Percentiles rank a stretch among this genome's conserved stretches.
These are phyloP conservation scores for Epinotia demarniana DNA, from an alignment of 2,888 invertebrate genomes.

Conservation along the genomic window DNA sequence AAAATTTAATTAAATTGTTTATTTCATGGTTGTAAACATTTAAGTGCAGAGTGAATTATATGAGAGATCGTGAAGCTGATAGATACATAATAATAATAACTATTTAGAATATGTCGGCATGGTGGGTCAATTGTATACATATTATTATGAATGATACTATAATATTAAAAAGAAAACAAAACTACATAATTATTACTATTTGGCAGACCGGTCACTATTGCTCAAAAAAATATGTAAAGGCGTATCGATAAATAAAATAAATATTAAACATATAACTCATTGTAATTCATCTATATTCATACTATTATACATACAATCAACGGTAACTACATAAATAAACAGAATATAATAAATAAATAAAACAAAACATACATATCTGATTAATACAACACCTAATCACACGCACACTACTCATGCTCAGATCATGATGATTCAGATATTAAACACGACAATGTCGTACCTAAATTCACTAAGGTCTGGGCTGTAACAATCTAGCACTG, in stretches of 20 bases:
- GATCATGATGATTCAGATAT: conserved; percentile 5
- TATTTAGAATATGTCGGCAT: conserved; percentile 35
- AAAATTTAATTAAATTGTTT: conserved; percentile 14
- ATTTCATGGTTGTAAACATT: conserved; percentile 13
- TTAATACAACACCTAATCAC: conserved; percentile 31
- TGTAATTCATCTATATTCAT: conserved; percentile 28
- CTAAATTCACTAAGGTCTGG: conserved; percentile 5
- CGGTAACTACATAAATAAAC: conserved; percentile 29
- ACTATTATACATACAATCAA: conserved; percentile 26
- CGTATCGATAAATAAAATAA: conserved; percentile 26
- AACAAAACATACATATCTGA: conserved; percentile 3
- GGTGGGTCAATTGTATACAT: conserved; percentile 29
- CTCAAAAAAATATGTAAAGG: background rate
- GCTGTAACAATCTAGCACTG: conserved; percentile 2
- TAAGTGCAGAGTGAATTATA: conserved; percentile 31
- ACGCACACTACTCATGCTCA: conserved; percentile 21
- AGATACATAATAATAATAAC: conserved; percentile 26
- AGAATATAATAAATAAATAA: conserved; percentile 20
- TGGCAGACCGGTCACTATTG: conserved; percentile 14
- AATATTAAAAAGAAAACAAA: background rate
- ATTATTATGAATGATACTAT: background rate
- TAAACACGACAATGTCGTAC: background rate
- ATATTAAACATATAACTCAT: conserved; percentile 20
- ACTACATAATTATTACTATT: conserved; percentile 50
- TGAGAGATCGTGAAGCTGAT: conserved; percentile 43